phyloP scores from a whole-genome alignment of 2,113 vertebrate genomes.

The Peromyscus leucopus region DNA sequence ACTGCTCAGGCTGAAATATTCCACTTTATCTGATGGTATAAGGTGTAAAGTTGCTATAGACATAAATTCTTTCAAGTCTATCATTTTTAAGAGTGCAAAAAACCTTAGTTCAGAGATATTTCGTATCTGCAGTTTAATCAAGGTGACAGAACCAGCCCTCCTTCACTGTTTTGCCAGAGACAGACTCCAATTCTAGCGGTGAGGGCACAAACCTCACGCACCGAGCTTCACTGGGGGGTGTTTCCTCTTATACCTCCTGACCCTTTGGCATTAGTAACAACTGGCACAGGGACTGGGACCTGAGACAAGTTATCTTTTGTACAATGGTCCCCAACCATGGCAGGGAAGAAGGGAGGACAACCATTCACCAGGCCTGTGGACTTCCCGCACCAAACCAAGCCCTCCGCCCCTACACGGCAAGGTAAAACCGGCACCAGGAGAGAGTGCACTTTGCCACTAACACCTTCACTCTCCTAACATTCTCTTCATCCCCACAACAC shows the following conservation, averaged over 20 bases:
- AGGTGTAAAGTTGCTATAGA: neutral
- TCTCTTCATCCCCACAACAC: neutral
- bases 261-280: neutral
- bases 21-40: neutral
- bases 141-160: neutral
- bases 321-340: neutral
- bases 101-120: neutral
- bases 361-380: too few relatives aligned
- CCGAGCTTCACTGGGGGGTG: neutral
- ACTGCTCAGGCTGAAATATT: neutral
- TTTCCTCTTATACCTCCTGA: neutral
- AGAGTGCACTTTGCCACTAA: neutral
- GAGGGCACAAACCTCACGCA: neutral
- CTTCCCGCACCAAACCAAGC: rapidly evolving
- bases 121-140: neutral
- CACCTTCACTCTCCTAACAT: too few relatives aligned
- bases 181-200: neutral
- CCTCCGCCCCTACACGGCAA: neutral
- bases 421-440: neutral
- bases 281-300: neutral
- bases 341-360: neutral
- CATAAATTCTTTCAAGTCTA: neutral
- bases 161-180: neutral
- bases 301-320: neutral
- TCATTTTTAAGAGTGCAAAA: neutral